phyloP scores from a whole-genome alignment of 2,113 vertebrate species.

The Macquaria australasica region DNA sequence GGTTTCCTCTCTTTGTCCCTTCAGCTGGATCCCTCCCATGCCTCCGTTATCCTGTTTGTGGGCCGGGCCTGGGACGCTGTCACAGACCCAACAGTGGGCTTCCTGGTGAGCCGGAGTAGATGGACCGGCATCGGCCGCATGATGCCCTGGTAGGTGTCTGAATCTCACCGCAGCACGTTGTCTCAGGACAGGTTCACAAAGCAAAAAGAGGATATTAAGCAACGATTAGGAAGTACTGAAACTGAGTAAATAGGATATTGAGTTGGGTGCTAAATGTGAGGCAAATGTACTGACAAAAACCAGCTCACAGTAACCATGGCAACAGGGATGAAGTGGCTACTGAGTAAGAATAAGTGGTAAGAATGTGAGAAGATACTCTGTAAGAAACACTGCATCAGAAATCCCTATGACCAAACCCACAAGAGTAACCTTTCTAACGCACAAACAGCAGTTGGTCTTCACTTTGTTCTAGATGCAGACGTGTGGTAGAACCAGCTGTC shows the following conservation, averaged over 20 bases:
- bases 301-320: slow-evolving; percentile 52
- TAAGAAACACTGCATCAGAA: neutral
- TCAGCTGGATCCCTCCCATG: slow-evolving; percentile 90
- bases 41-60: slow-evolving; percentile 94
- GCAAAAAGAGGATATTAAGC: neutral
- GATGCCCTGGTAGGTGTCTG: slow-evolving; percentile 92
- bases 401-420: neutral
- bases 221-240: neutral
- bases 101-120: slow-evolving; percentile 91
- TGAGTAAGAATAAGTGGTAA: neutral
- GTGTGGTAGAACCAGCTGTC: neutral
- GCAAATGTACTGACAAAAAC: neutral
- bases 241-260: neutral
- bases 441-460: neutral
- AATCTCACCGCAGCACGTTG: neutral
- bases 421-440: neutral
- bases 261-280: neutral
- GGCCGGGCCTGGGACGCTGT: slow-evolving; percentile 95
- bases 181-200: neutral
- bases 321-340: slow-evolving; percentile 34
- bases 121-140: slow-evolving; percentile 92
- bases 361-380: neutral
- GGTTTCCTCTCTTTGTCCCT: neutral
- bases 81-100: slow-evolving; percentile 94
- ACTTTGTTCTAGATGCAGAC: neutral